Conservation (phyloP, 2,113 vertebrate genomes). For the Ivindomyrus marchei region DNA sequence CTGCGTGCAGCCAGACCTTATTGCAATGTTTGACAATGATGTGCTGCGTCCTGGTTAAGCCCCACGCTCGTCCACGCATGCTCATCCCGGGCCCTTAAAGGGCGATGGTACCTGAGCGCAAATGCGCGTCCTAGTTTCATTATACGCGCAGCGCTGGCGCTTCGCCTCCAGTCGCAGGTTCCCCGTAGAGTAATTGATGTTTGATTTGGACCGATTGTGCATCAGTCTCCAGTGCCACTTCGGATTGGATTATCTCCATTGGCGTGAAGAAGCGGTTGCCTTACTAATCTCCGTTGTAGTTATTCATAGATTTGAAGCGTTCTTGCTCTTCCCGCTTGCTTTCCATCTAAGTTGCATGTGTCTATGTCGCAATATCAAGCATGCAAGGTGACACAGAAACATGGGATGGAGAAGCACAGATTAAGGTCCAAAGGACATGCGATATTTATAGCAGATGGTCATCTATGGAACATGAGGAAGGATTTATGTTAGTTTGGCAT, state of each 20-base stretch:
- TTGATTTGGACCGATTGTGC: neutral
- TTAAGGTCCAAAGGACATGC: neutral
- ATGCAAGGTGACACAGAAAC: neutral
- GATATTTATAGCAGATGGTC: neutral
- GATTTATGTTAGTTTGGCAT: neutral
- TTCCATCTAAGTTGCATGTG: neutral
- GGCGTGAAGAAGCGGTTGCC: neutral
- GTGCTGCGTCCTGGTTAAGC: constrained; percentile 23
- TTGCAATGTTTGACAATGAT: constrained; percentile 28
- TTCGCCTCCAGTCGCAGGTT: neutral
- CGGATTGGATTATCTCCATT: neutral
- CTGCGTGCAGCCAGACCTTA: neutral
- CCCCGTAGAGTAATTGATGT: neutral
- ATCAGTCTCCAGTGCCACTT: neutral
- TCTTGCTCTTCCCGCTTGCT: neutral
- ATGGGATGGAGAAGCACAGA: neutral
- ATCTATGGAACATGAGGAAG: neutral
- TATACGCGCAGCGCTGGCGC: neutral
- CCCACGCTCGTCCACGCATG: constrained; percentile 27
- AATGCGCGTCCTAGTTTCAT: constrained; percentile 28
- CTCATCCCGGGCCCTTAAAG: constrained; percentile 31
- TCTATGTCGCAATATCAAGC: neutral
- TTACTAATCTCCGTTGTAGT: neutral
- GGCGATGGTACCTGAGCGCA: constrained; percentile 31
- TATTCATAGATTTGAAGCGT: neutral